Evolutionary conservation across 2,797 vertebrate genomes (phyloP), one percentile per base, ranked within the genome.

Genomic region (Sebastolobus alascanus): DNA sequence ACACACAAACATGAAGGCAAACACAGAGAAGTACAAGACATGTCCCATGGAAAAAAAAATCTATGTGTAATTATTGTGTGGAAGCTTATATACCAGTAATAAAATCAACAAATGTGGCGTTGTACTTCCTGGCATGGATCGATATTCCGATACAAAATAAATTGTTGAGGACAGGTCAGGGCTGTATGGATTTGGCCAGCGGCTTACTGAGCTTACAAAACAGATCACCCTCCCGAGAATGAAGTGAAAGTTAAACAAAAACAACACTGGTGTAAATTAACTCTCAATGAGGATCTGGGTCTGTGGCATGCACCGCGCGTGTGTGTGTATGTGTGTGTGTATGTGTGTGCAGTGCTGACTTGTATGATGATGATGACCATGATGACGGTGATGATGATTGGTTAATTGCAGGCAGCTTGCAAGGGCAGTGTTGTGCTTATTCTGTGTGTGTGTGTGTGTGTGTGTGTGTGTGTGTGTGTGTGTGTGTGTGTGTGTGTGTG

Each of bases 401-500:
- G 94, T 92, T 96, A 95, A 96, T 95, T 96, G 93, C 87, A 92
- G 92, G 91, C 92, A 95, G 94, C 92, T 92, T 93, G 89, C 76
- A 87, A 76, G 89, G 92, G 90, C 79, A 79, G 72, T 87, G 84
- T 79, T 75, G 80, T 82, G 67, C 69, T 74, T 56, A 58, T 82
- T 69, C 31, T 22, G 8, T 61, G 35, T 68, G 56, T 65, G 54
- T 68, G 58, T 64, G 54, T 9, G 60, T 55, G 25, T n/a, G 37
- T 78, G 43, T 56, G 27, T 56, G 25, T 79, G 66, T 50, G 35
- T 43, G 58, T 35, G 18, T 11, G 35, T 63, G 33, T 38, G 71
- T 37, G 61, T 61, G 74, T 55, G 65, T 38, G 74, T 69, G 68
- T 35, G 52, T 58, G 38, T 65, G 61, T 52, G 56, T 59, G 55